Percentiles rank a stretch among this genome's conserved stretches.
Conservation (phyloP, 2,888 invertebrate species). For the Petrolisthes cinctipes region DNA sequence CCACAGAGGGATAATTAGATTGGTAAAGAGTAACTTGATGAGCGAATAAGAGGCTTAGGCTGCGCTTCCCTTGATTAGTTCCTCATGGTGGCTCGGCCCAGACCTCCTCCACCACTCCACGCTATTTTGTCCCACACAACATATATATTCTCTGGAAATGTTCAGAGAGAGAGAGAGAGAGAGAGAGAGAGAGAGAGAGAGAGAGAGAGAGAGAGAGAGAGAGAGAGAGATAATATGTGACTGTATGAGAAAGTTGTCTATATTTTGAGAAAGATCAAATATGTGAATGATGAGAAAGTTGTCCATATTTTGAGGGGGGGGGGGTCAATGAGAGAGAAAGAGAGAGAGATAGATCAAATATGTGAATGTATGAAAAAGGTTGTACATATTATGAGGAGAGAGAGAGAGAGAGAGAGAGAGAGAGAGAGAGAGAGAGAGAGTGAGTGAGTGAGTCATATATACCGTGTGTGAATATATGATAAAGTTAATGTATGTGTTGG, state of each 20-base stretch:
- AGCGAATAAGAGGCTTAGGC: conserved; percentile 53
- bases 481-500: not conserved
- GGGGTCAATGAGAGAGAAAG: not conserved
- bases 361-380: too few species aligned
- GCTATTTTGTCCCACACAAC: not conserved
- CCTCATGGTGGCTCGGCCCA: not conserved
- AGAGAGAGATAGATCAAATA: not conserved
- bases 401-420: not conserved
- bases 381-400: too few species aligned
- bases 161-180: not conserved
- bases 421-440: not conserved
- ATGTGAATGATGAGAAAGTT: too few species aligned
- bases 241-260: not conserved
- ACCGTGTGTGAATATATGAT: not conserved
- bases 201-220: not conserved
- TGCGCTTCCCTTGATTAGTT: conserved; percentile 43
- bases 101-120: not conserved
- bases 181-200: not conserved
- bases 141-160: conserved; percentile 8
- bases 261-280: too few species aligned
- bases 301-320: too few species aligned
- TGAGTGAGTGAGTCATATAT: not conserved
- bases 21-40: conserved; percentile 54
- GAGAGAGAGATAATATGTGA: not conserved
- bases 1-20: conserved; percentile 45